Percentiles rank a stretch among this genome's conserved stretches.
These are phyloP conservation scores for Diabrotica undecimpunctata DNA, from an alignment of 1,140 invertebrate genomes.

Conservation along the genomic window DNA sequence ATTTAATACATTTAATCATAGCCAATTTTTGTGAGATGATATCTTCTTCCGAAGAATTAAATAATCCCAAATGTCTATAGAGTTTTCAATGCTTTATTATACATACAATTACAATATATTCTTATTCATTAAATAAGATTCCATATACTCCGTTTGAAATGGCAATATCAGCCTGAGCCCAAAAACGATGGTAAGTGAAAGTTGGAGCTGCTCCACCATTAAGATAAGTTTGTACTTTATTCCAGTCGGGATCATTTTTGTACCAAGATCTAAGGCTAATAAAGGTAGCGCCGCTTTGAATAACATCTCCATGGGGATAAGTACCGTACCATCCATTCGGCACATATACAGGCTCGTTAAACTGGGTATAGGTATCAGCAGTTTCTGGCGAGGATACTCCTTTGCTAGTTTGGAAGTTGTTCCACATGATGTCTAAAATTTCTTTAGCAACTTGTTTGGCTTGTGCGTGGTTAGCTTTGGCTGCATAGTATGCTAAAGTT, in stretches of 20 bases:
- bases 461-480: constrained; percentile 18
- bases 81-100: too few species aligned
- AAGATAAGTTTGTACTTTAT: constrained; percentile 19
- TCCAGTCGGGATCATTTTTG: constrained; percentile 24
- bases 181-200: constrained; percentile 25
- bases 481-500: constrained; percentile 24
- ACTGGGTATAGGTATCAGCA: constrained; percentile 15
- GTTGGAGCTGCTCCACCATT: constrained; percentile 22
- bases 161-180: constrained; percentile 24
- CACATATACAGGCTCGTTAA: constrained; percentile 25
- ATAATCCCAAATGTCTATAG: too few species aligned
- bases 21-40: too few species aligned
- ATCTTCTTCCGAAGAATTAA: too few species aligned
- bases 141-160: constrained; percentile 21
- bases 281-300: constrained; percentile 14
- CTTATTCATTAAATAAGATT: constrained; percentile 24
- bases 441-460: constrained; percentile 21
- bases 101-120: too few species aligned
- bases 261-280: constrained; percentile 25
- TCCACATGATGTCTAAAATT: constrained; percentile 24
- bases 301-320: constrained; percentile 26
- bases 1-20: too few species aligned
- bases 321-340: constrained; percentile 23
- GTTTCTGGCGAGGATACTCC: constrained; percentile 20
- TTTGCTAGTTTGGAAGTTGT: constrained; percentile 12